phyloP scores from a whole-genome alignment of 1,140 invertebrate species.

The Drosophila kepulauana region DNA sequence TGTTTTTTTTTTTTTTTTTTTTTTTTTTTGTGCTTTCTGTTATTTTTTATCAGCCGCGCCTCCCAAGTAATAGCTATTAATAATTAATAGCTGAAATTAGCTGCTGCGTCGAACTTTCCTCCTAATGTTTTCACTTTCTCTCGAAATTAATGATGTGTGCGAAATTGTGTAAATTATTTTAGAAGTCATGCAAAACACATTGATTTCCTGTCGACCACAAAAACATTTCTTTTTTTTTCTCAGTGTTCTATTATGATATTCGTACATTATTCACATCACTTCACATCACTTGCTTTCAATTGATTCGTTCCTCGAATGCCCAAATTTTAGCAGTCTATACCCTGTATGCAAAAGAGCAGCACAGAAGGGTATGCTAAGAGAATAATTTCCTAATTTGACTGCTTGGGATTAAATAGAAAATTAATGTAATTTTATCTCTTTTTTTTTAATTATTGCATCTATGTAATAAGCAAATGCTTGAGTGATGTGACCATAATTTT shows the following conservation, averaged over 20 bases:
- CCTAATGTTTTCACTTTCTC: conserved; percentile 4
- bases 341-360: background rate
- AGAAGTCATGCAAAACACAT: conserved; percentile 14
- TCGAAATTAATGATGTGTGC: background rate
- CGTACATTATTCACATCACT: conserved; percentile 1
- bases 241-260: background rate
- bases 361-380: too few relatives aligned
- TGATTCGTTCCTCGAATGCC: conserved; percentile 16
- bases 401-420: too few relatives aligned
- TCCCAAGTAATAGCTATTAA: conserved; percentile 16
- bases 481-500: too few relatives aligned
- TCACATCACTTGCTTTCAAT: conserved; percentile 18
- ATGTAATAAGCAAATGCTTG: too few relatives aligned
- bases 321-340: conserved; percentile 14
- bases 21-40: background rate
- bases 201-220: background rate
- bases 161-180: conserved; percentile 3
- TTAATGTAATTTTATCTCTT: too few relatives aligned
- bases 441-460: too few relatives aligned
- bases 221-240: background rate
- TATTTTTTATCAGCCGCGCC: conserved; percentile 2
- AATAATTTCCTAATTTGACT: too few relatives aligned
- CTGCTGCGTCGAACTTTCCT: conserved; percentile 5
- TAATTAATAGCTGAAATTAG: conserved; percentile 8
- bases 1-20: background rate